Evolutionary conservation across 2,113 vertebrate genomes (phyloP).

Genomic region (Hemiscyllium ocellatum): DNA sequence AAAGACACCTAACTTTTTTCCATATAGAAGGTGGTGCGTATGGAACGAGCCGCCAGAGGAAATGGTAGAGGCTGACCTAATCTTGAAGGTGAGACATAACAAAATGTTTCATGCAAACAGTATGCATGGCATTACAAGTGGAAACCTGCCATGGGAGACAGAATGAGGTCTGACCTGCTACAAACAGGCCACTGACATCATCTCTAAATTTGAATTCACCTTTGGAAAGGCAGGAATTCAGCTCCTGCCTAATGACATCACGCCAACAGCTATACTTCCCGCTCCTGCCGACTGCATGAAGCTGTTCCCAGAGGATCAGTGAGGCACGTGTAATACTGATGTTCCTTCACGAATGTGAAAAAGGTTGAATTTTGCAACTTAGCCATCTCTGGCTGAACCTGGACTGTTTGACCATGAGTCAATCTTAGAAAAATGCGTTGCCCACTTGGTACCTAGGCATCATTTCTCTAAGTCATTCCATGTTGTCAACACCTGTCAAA

Average conservation of each 20-base stretch:
- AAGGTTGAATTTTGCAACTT: neutral
- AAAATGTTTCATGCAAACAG: neutral
- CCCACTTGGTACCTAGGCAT: neutral
- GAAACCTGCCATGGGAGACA: neutral
- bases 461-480: neutral
- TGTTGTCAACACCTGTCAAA: neutral
- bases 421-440: neutral
- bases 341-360: neutral
- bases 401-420: neutral
- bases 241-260: neutral
- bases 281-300: neutral
- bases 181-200: neutral
- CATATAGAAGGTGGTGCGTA: too few species aligned
- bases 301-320: neutral
- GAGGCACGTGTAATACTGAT: neutral
- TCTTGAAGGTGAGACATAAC: neutral
- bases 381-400: neutral
- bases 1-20: too few species aligned
- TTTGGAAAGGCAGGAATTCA: neutral
- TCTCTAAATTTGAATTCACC: neutral
- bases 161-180: too few species aligned
- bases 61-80: neutral
- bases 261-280: too few species aligned
- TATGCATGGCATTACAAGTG: neutral
- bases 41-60: neutral